Evolutionary conservation across 2,797 vertebrate genomes (phyloP), one percentile per base, ranked within the genome.

Genomic region (Sebastes elongatus): DNA sequence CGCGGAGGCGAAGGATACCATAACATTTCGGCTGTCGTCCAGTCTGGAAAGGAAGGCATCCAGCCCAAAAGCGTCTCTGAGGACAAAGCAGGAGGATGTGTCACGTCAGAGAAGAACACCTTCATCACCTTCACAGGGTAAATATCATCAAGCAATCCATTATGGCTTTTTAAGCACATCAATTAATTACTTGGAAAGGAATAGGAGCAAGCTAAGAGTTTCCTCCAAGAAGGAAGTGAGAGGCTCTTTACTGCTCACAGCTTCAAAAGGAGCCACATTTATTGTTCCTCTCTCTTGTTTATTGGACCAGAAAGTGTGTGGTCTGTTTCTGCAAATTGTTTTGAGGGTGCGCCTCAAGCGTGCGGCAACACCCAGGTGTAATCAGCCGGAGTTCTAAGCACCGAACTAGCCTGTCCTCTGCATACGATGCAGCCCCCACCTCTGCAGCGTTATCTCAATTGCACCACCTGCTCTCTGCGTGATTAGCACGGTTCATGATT

Each of bases 1-100:
- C 10, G 81, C 94, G 93, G 91, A 95, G 23, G 95, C 94, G 46
- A 95, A 94, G 2, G 97, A 97, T 38, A 92, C 86, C 0, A 66
- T 99, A 82, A 95, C 89, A 53, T 99, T 99, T 91, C 93, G 81
- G 72, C 96, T 97, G 89, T 96, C 90, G 1, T 88, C 94, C 16
- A 80, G 89, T 81, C 67, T 76, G 0, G 96, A 97, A 22, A 90
- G 88, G 81, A 94, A 81, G 74, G 8, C 76, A 5, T 71, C 83
- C 22, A 93, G 88, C 77, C 85, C 82, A 2, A 84, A 84, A 0
- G 83, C 85, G 23, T 84, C 60, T n/a, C 69, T 81, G 13, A 90
- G 42, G 52, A 84, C 71, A 33, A 94, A 80, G 71, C 85, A 83
- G 67, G 92, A 90, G 11, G 87, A 95, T 75, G 75, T 30, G 3